Conservation (phyloP, 2,113 vertebrate genomes). For the Pterophyllum scalare region DNA sequence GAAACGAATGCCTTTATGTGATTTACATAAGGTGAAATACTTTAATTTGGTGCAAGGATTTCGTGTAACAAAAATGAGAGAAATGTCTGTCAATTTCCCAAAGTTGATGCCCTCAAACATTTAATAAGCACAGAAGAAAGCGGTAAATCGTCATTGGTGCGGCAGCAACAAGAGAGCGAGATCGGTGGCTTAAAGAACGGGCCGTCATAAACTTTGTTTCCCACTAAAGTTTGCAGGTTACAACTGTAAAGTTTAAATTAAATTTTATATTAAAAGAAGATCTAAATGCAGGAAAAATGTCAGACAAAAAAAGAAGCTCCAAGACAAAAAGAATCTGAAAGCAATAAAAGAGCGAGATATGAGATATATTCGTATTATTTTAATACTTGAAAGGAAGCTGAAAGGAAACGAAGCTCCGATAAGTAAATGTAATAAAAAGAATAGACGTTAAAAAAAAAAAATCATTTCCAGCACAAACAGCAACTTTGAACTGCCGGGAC, state of each 20-base stretch:
- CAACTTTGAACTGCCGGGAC: no score
- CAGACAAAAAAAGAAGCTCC: neutral
- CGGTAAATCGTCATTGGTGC: neutral
- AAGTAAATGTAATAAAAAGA: conserved; percentile 6
- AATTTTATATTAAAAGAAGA: neutral
- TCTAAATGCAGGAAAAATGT: neutral
- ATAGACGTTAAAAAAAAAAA: no score
- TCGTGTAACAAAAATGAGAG: no score
- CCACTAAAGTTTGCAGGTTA: no score
- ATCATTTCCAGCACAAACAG: neutral
- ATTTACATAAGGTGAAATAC: neutral
- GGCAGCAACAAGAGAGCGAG: neutral
- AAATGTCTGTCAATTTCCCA: neutral
- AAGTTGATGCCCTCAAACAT: neutral
- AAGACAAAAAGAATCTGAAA: conserved; percentile 3
- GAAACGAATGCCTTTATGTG: neutral
- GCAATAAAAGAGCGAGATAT: neutral
- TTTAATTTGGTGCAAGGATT: no score
- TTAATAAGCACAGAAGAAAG: neutral
- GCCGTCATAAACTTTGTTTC: neutral
- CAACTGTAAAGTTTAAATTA: neutral
- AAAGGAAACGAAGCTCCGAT: neutral
- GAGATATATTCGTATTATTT: neutral
- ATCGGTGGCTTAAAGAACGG: neutral
- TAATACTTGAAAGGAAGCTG: neutral